phyloP scores from a whole-genome alignment of 2,797 vertebrate genomes.

The Geotrypetes seraphini region DNA sequence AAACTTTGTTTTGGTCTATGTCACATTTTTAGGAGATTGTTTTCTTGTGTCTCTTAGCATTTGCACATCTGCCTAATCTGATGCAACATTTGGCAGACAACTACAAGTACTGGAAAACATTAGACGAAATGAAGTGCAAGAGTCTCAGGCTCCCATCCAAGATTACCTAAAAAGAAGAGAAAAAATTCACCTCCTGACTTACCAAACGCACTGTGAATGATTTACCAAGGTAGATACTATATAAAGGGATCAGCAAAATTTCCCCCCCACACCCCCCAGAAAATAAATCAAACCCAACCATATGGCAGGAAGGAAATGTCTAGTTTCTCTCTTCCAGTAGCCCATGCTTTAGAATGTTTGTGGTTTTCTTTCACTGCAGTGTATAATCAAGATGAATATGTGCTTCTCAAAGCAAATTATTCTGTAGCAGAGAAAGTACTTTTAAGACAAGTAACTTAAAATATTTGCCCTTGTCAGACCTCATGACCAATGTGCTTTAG shows the following conservation, averaged over 20 bases:
- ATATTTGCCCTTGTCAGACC: constrained; percentile 19
- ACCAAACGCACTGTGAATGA: constrained; percentile 48
- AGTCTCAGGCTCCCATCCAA: constrained; percentile 73
- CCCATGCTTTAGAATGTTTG: constrained; percentile 19
- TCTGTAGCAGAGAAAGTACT: constrained; percentile 25
- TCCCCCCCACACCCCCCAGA: constrained; percentile 26
- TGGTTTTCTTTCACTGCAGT: constrained; percentile 31
- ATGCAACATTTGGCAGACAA: constrained; percentile 87
- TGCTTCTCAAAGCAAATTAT: constrained; percentile 24
- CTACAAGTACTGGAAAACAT: constrained; percentile 90
- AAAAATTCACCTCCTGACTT: constrained; percentile 34
- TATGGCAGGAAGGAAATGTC: constrained; percentile 14
- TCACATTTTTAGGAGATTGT: too few relatives aligned
- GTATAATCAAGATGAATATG: constrained; percentile 14
- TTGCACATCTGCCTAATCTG: constrained; percentile 81
- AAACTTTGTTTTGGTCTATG: too few relatives aligned
- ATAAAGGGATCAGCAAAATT: constrained; percentile 9
- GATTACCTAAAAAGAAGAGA: constrained; percentile 33
- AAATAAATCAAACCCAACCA: constrained; percentile 19
- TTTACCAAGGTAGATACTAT: constrained; percentile 8
- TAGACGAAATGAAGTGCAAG: constrained; percentile 88
- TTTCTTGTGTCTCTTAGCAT: constrained; percentile 64
- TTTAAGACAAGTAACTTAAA: constrained; percentile 21
- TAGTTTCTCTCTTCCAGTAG: constrained; percentile 19
- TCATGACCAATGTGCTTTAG: background rate